Conservation (phyloP, 1,140 invertebrate genomes). For the Conus betulinus region DNA sequence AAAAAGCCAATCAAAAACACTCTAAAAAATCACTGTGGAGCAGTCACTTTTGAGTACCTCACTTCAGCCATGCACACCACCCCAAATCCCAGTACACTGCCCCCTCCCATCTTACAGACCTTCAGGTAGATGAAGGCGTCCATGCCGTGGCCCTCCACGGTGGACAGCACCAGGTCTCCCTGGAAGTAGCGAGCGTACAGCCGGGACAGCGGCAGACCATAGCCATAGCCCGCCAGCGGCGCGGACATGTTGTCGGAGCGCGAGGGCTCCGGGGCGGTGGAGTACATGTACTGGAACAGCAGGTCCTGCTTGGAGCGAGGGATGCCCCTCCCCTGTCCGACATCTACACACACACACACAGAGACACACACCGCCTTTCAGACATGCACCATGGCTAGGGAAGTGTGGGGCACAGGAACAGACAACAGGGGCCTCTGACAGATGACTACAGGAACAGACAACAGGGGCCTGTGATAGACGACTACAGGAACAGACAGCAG, state of each 20-base stretch:
- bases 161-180: slow-evolving; percentile 93
- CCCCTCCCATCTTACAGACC: slow-evolving; percentile 78
- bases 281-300: slow-evolving; percentile 99
- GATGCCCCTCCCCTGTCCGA: slow-evolving; percentile 92
- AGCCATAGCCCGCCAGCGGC: slow-evolving; percentile 94
- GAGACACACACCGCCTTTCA: no score
- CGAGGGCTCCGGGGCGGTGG: slow-evolving; percentile 83
- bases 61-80: no score
- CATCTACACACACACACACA: slow-evolving; percentile 80
- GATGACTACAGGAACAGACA: no score
- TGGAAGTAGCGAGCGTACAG: slow-evolving; percentile 99
- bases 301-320: slow-evolving; percentile 75
- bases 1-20: no score
- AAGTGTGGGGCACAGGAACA: no score
- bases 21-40: no score
- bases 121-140: slow-evolving; percentile 98
- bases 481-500: no score
- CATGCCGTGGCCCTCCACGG: slow-evolving; percentile 97
- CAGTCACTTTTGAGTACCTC: no score
- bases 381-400: no score
- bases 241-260: slow-evolving; percentile 87
- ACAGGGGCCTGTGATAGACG: no score
- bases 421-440: no score
- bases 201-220: slow-evolving; percentile 96
- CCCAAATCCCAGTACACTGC: no score